Percentiles rank a stretch among this genome's conserved stretches.
Evolutionary conservation across 2,113 vertebrate genomes (phyloP).

Genomic region (Scopus umbretta): DNA sequence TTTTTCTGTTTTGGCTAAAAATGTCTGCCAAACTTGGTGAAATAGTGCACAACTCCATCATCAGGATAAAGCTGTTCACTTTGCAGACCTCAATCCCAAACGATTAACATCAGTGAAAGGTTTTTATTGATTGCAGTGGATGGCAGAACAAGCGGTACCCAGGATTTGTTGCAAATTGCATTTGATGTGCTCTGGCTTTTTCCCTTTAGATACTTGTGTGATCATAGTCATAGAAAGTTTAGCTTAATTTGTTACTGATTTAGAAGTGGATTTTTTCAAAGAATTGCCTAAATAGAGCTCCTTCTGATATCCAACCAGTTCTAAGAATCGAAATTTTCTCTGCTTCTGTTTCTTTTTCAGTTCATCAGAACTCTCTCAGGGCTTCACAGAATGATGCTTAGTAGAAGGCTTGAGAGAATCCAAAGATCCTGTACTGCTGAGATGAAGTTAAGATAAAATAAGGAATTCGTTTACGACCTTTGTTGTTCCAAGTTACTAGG

Average conservation of each 20-base stretch:
- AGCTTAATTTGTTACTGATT: neutral
- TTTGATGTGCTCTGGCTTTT: neutral
- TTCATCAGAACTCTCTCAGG: neutral
- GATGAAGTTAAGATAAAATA: neutral
- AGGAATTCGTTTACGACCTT: neutral
- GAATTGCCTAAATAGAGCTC: neutral
- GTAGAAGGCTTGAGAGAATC: neutral
- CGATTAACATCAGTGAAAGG: neutral
- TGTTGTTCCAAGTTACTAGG: neutral
- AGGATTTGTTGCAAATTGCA: neutral
- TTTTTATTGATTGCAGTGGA: neutral
- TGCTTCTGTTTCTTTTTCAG: neutral
- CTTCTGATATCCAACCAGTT: neutral
- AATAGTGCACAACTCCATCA: neutral
- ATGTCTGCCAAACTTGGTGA: neutral
- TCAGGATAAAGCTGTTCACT: neutral
- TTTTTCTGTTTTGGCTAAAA: neutral
- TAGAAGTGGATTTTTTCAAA: neutral
- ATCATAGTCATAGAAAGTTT: neutral
- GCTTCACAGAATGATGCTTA: neutral
- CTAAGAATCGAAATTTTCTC: neutral
- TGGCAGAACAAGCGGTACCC: neutral
- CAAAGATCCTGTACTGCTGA: neutral
- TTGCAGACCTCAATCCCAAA: neutral
- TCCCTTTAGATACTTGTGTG: neutral